These are phyloP conservation scores for Nematolebias whitei DNA, from an alignment of 2,113 vertebrate species.

Conservation along the genomic window DNA sequence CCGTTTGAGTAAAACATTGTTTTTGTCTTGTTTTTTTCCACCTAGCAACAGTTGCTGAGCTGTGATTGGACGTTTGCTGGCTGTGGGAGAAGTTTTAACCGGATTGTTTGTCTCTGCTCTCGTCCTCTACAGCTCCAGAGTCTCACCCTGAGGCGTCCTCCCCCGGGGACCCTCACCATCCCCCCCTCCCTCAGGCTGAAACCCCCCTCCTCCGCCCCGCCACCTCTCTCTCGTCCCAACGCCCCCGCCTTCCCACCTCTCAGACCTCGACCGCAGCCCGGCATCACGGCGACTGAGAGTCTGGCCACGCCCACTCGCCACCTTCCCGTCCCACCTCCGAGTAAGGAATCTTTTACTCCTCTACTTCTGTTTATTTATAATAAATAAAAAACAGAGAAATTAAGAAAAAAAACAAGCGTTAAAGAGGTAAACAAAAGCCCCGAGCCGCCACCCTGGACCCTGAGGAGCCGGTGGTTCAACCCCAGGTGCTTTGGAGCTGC, in stretches of 20 bases:
- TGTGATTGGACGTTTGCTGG: neutral
- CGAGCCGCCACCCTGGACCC: too few relatives aligned
- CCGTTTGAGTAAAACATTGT: too few relatives aligned
- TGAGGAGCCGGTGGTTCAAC: too few relatives aligned
- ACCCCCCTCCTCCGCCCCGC: conserved; percentile 40
- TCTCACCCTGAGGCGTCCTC: conserved; percentile 74
- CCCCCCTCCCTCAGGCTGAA: conserved; percentile 76
- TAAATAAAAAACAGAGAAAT: too few relatives aligned
- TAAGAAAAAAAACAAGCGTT: too few relatives aligned
- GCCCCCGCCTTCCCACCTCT: conserved; percentile 73
- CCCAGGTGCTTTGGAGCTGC: neutral
- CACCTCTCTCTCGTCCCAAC: conserved; percentile 61
- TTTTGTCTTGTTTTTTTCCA: too few relatives aligned
- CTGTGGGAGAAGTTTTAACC: conserved; percentile 3
- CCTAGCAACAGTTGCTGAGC: conserved; percentile 20
- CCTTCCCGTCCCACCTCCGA: conserved; percentile 78
- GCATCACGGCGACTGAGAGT: conserved; percentile 54
- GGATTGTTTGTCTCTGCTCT: neutral
- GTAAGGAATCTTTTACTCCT: conserved; percentile 48
- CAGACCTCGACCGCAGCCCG: conserved; percentile 65
- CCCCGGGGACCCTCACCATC: conserved; percentile 70
- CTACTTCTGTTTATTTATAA: too few relatives aligned
- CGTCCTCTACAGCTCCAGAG: conserved; percentile 70
- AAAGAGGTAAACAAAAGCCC: too few relatives aligned
- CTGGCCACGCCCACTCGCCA: conserved; percentile 58